A percentile compares a stretch with the other conserved stretches of the same genome.
phyloP scores from a whole-genome alignment of 2,888 invertebrate genomes.

The Neuroscelio doddi region DNA sequence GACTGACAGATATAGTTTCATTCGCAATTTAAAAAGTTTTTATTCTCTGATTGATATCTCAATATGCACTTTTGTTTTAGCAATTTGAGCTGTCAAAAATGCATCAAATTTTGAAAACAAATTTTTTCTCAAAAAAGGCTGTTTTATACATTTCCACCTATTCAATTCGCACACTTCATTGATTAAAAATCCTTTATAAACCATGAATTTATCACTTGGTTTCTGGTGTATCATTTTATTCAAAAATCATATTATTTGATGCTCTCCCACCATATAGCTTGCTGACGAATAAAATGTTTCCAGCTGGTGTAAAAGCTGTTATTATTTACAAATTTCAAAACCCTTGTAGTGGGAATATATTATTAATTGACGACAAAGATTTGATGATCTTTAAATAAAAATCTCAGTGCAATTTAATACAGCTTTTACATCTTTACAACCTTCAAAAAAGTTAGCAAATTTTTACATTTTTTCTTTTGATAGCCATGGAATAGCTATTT shows the following conservation, averaged over 20 bases:
- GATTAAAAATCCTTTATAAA: conserved; percentile 42
- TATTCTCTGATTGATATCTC: conserved; percentile 40
- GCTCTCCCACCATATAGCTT: conserved; percentile 40
- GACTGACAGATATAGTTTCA: conserved; percentile 17
- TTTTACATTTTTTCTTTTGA: conserved; percentile 42
- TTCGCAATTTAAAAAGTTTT: conserved; percentile 33
- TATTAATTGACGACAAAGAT: conserved; percentile 33
- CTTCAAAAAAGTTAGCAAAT: conserved; percentile 52
- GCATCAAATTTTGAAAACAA: conserved; percentile 44
- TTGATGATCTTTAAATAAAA: conserved; percentile 46
- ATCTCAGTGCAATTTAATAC: conserved; percentile 57
- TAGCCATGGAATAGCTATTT: conserved; percentile 21
- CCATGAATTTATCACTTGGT: conserved; percentile 46
- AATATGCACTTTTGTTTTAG: conserved; percentile 42
- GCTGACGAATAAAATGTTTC: conserved; percentile 51
- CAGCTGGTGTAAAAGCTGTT: conserved; percentile 52
- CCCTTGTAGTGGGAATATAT: conserved; percentile 53
- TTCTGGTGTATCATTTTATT: conserved; percentile 30
- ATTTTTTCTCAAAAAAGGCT: conserved; percentile 40
- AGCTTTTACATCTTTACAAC: conserved; percentile 49
- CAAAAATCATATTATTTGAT: conserved; percentile 30
- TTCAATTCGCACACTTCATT: conserved; percentile 36
- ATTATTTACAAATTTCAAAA: conserved; percentile 36
- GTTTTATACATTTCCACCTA: conserved; percentile 28
- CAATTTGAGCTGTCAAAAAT: conserved; percentile 27